phyloP scores from a whole-genome alignment of 2,113 vertebrate species.

The Ptychochromis oligacanthus region DNA sequence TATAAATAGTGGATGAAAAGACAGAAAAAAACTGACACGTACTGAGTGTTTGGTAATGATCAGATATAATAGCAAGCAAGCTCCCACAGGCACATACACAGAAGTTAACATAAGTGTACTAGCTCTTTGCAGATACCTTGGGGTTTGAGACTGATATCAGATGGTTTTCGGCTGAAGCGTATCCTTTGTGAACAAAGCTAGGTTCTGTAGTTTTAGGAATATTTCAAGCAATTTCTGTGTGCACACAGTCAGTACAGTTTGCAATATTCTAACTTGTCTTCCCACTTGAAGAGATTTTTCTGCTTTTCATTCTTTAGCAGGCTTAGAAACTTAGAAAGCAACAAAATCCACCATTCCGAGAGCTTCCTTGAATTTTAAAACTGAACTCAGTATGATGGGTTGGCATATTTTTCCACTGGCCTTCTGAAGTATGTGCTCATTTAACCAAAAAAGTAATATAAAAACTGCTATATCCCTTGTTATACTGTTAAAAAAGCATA shows the following conservation, averaged over 20 bases:
- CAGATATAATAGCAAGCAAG: slow-evolving; percentile 1
- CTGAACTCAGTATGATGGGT: too few relatives aligned
- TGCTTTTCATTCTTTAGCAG: too few relatives aligned
- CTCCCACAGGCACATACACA: background rate
- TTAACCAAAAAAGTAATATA: too few relatives aligned
- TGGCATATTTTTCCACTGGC: too few relatives aligned
- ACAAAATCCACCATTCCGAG: too few relatives aligned
- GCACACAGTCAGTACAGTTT: background rate
- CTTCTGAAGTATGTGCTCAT: too few relatives aligned
- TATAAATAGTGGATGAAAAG: slow-evolving; percentile 1
- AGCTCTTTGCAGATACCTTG: slow-evolving; percentile 16
- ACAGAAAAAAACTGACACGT: background rate
- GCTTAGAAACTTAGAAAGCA: too few relatives aligned
- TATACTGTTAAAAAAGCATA: background rate
- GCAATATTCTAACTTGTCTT: too few relatives aligned
- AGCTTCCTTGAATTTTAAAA: too few relatives aligned
- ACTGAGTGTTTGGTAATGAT: slow-evolving; percentile 22
- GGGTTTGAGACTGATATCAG: slow-evolving; percentile 12
- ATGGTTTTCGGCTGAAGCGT: background rate
- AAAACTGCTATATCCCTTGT: too few relatives aligned
- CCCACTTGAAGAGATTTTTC: too few relatives aligned
- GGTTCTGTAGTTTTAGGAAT: background rate
- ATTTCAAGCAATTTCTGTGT: background rate
- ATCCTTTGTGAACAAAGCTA: background rate
- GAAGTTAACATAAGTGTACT: background rate